These are phyloP conservation scores for Lepidotrigona ventralis DNA, from an alignment of 1,140 invertebrate species.

Conservation along the genomic window DNA sequence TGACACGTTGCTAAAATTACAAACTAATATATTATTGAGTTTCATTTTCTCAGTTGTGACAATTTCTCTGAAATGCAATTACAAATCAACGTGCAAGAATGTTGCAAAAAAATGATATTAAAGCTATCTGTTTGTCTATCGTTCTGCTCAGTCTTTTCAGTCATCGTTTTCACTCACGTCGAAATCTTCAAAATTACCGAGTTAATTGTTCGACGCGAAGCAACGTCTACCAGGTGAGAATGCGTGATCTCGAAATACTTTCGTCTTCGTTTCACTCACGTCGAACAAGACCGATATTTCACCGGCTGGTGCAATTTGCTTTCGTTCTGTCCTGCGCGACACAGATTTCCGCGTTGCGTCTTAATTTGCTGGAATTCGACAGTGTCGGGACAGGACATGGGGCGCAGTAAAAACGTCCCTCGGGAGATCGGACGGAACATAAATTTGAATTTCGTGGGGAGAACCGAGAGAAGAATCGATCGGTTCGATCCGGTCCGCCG, in stretches of 20 bases:
- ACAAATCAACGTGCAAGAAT: too few species aligned
- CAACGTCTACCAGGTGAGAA: background rate
- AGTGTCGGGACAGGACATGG: background rate
- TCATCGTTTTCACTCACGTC: too few species aligned
- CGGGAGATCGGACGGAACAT: slow-evolving; percentile 4
- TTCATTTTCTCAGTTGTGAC: too few species aligned
- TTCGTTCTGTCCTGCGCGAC: background rate
- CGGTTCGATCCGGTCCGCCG: background rate
- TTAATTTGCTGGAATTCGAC: slow-evolving; percentile 6
- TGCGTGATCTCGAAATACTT: background rate
- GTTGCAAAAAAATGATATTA: too few species aligned
- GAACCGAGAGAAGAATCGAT: background rate
- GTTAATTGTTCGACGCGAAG: too few species aligned
- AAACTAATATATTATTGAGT: too few species aligned
- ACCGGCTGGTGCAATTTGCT: background rate
- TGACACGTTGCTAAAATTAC: too few species aligned
- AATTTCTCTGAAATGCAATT: too few species aligned
- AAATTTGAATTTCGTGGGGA: slow-evolving; percentile 35
- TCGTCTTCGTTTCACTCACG: background rate
- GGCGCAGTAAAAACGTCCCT: slow-evolving; percentile 10
- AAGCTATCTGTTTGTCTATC: too few species aligned
- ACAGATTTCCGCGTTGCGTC: slow-evolving; percentile 10
- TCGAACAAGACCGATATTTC: background rate
- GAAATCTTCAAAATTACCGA: too few species aligned
- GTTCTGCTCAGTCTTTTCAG: too few species aligned